Conservation (phyloP, 2,113 vertebrate species). For the Epinephelus moara region DNA sequence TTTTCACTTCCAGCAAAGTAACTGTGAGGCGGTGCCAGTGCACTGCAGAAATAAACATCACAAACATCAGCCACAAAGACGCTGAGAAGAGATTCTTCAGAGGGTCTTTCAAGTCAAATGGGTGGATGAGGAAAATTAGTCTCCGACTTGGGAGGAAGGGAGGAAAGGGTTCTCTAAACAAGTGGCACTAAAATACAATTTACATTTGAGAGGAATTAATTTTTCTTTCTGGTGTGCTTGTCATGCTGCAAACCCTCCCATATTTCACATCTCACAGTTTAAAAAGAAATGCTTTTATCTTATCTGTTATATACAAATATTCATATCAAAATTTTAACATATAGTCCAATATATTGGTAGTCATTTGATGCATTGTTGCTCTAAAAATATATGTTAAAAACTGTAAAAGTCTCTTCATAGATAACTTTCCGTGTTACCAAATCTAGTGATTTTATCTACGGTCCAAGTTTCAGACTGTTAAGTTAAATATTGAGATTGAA, state of each 20-base stretch:
- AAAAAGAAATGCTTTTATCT: not conserved
- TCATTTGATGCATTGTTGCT: not conserved
- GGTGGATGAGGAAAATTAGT: conserved; percentile 74
- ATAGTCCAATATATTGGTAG: too few species aligned
- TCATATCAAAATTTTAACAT: not conserved
- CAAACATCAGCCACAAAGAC: conserved; percentile 53
- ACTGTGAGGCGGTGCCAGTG: conserved; percentile 47
- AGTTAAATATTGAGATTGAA: conserved; percentile 2
- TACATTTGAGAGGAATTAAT: conserved; percentile 46
- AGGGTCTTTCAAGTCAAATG: conserved; percentile 77
- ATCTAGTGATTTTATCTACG: not conserved
- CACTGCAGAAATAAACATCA: conserved; percentile 71
- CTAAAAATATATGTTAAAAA: not conserved
- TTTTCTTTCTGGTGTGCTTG: conserved; percentile 16
- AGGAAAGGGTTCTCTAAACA: conserved; percentile 35
- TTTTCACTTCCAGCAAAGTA: conserved; percentile 46
- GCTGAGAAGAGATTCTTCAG: conserved; percentile 74
- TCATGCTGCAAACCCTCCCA: conserved; percentile 10
- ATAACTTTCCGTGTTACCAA: not conserved
- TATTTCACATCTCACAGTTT: not conserved
- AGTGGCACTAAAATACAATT: conserved; percentile 52
- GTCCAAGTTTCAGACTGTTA: not conserved
- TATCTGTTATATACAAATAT: not conserved
- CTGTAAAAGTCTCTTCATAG: too few species aligned
- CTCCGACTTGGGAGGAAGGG: conserved; percentile 33